Base-by-base conservation (phyloP, 2,113 vertebrate species). In the Serilophus lunatus region DNA sequence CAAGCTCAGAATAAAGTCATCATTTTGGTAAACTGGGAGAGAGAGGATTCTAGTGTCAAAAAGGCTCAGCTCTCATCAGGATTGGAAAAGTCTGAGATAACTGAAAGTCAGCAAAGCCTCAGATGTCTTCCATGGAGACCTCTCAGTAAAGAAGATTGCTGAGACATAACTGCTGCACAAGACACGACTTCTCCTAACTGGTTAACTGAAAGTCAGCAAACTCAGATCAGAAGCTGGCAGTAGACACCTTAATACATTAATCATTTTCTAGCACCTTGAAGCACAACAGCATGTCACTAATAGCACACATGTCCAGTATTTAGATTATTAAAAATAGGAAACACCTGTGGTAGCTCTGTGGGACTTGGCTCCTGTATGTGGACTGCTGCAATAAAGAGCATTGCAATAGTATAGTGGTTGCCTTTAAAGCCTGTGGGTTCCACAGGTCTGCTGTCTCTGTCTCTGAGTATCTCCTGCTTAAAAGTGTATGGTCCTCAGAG, bases 241-340 rank as follows among this genome's bases (percentile, higher is more conserved):
- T 24, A 76, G 72, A 83, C 47, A 76, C 31, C 4, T 23, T 56
- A 18, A n/a, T 5, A 56, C 51, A 81, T 85, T 66, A 88, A 81
- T 80, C 29, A 88, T 92, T 86, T 88, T 45, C 64, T 78, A 91
- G 38, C 45, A 76, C 49, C 76, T 80, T 86, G 60, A 85, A 95
- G 65, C 20, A 83, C 70, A 66, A 72, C 77, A 69, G 19, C 57
- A 16, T 26, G 31, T 78, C 68, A 74, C 51, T 63, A 77, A 61
- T 22, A 95, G 35, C 59, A 70, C 31, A 63, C 20, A 35, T 70
- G 66, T 29, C 65, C 5, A 2, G 49, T 53, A 25, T 61, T 69
- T 59, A 50, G 42, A 81, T 44, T 9, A 82, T 33, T n/a, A 94
- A 86, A 93, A 86, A 81, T 75, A 64, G 51, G 83, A 93, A 97